These are phyloP conservation scores for Epistrophe grossulariae DNA, from an alignment of 2,888 invertebrate genomes.

Conservation along the genomic window DNA sequence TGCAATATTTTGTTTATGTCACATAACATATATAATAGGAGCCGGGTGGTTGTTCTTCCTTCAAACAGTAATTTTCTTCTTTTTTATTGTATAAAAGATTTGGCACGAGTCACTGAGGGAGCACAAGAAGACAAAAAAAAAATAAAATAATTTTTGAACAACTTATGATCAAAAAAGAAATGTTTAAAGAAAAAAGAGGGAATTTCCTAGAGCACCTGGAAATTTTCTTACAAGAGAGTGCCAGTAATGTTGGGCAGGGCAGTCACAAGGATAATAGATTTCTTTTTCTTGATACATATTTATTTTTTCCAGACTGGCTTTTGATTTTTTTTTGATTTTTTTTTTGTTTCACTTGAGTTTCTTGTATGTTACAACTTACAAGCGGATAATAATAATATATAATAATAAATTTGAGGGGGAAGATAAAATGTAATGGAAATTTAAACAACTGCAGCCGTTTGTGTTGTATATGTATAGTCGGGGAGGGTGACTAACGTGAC, in stretches of 20 bases:
- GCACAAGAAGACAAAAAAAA: not conserved
- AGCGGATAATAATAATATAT: constrained; percentile 29
- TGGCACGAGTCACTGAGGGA: constrained; percentile 67
- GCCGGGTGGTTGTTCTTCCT: constrained; percentile 47
- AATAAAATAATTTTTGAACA: constrained; percentile 1
- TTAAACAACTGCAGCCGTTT: constrained; percentile 64
- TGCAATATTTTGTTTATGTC: constrained; percentile 14
- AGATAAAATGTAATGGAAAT: constrained; percentile 43
- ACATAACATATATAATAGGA: not conserved
- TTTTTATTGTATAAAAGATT: constrained; percentile 48
- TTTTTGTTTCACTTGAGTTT: constrained; percentile 33
- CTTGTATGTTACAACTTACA: constrained; percentile 39
- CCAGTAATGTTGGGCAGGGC: constrained; percentile 25
- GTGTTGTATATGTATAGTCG: constrained; percentile 28
- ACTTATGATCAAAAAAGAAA: constrained; percentile 8
- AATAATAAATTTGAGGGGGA: constrained; percentile 53
- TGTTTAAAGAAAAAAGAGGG: constrained; percentile 27
- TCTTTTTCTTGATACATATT: constrained; percentile 42
- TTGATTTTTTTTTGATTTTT: constrained; percentile 21
- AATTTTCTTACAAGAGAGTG: constrained; percentile 50
- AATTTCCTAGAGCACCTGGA: constrained; percentile 72
- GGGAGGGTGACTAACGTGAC: constrained; percentile 59
- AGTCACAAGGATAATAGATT: constrained; percentile 57
- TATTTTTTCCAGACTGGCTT: not conserved
- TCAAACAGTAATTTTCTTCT: constrained; percentile 36